Percentiles rank a stretch among this genome's conserved stretches.
These are phyloP conservation scores for Ladona fulva DNA, from an alignment of 1,140 invertebrate genomes.

Conservation along the genomic window DNA sequence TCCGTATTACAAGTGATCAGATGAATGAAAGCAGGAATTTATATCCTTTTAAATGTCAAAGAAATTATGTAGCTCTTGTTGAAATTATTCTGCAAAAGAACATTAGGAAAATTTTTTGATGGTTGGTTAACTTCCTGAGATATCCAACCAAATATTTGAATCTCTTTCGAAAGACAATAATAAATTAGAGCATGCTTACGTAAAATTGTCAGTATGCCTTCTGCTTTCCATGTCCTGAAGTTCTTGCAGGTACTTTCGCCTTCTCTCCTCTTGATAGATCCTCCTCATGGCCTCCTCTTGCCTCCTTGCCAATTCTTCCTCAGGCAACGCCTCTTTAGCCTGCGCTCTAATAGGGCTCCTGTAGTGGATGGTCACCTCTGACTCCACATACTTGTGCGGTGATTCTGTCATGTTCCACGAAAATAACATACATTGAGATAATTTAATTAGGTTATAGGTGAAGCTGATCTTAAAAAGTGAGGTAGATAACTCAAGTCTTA, in stretches of 20 bases:
- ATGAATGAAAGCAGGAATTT: too few relatives aligned
- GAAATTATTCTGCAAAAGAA: too few relatives aligned
- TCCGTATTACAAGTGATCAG: too few relatives aligned
- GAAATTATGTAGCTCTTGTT: too few relatives aligned
- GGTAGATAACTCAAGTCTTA: neutral
- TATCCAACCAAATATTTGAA: too few relatives aligned
- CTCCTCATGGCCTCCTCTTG: constrained; percentile 85
- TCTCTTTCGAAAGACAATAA: too few relatives aligned
- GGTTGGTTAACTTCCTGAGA: too few relatives aligned
- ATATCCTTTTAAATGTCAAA: too few relatives aligned
- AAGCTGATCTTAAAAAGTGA: neutral
- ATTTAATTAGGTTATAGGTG: neutral
- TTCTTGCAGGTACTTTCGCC: constrained; percentile 81
- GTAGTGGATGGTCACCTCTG: constrained; percentile 89
- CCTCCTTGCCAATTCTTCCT: constrained; percentile 70
- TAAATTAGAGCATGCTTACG: constrained; percentile 42
- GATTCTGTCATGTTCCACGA: constrained; percentile 51
- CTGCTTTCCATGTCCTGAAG: constrained; percentile 83
- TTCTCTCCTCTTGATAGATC: constrained; percentile 77
- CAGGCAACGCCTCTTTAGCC: constrained; percentile 63
- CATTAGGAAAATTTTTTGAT: too few relatives aligned
- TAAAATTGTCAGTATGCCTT: constrained; percentile 84
- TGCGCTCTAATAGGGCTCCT: constrained; percentile 73
- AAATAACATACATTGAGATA: constrained; percentile 19
- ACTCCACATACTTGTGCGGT: constrained; percentile 75